These are phyloP conservation scores for Glaucidium brasilianum DNA, from an alignment of 2,113 vertebrate genomes.

Conservation along the genomic window DNA sequence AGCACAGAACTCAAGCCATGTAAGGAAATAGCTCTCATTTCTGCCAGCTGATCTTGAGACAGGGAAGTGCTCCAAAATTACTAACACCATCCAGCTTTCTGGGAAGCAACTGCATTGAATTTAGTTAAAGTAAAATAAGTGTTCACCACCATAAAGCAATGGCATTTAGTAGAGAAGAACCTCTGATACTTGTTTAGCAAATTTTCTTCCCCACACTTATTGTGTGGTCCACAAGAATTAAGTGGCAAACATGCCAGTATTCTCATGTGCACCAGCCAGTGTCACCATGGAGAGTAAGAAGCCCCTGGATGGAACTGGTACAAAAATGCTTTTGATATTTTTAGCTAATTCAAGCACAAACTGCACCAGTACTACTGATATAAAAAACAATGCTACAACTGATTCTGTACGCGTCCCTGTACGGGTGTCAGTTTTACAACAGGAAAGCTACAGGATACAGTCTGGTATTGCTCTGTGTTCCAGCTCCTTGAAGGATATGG, in stretches of 20 bases:
- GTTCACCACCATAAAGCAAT: background rate
- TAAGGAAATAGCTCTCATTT: slow-evolving; percentile 58
- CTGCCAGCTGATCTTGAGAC: slow-evolving; percentile 59
- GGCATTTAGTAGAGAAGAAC: background rate
- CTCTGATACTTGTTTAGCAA: background rate
- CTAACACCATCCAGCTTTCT: slow-evolving; percentile 49
- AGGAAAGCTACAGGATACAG: background rate
- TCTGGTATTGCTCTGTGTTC: background rate
- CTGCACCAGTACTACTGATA: background rate
- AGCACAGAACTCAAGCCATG: slow-evolving; percentile 54
- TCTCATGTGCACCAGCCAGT: background rate
- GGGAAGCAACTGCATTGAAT: slow-evolving; percentile 16
- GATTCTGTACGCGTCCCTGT: background rate
- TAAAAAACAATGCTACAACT: background rate
- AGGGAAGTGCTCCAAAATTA: slow-evolving; percentile 33
- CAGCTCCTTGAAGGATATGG: background rate
- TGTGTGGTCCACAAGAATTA: background rate
- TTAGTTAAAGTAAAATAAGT: background rate
- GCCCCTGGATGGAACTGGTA: background rate
- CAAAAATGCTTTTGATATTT: background rate
- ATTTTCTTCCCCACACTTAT: background rate
- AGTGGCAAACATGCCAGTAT: slow-evolving; percentile 4
- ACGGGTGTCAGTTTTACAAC: background rate
- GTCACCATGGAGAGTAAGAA: background rate
- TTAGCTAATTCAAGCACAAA: background rate